Evolutionary conservation across 2,888 invertebrate species (phyloP), one percentile per base, ranked within the genome.

Genomic region (Sminthurides aquaticus): DNA sequence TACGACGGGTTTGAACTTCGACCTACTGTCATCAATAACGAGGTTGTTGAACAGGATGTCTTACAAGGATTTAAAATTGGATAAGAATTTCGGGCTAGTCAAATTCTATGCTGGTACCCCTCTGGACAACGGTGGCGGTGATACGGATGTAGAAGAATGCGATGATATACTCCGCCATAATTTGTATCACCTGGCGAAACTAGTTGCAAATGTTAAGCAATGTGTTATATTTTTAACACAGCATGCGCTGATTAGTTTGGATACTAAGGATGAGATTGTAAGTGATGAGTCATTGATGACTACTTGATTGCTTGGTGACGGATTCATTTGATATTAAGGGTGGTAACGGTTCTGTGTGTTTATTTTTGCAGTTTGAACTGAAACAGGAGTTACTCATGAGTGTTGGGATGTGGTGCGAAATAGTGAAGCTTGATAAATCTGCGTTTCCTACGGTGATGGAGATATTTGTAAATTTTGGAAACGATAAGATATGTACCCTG

Each of bases 211-310:
- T 49, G 25, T 49, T 5, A 25, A 27, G 1, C 24, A 3, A 18
- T 1, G 56, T 8, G 57, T 57, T 24, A 49, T 62, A 18, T 49
- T 57, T 8, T 20, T 62, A 8, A 57, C 57, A 20, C 62, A 62
- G 20, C 24, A 28, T 3, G 57, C 48, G 2, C 18, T 62, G 1
- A 15, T 62, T 27, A 49, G 8, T 49, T 28, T 62, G 49, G 57
- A 62, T 22, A 18, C 28, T 20, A 62, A 62, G 2, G 57, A 62
- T 28, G 20, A 8, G 1, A 27, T 62, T 11, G 62, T 62, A 24
- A 49, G 61, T 27, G n/a, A 52, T 11, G 22, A n/a, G n/a, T n/a
- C n/a, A n/a, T n/a, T n/a, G n/a, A n/a, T n/a, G n/a, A n/a, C n/a
- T n/a, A n/a, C n/a, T n/a, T n/a, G n/a, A n/a, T n/a, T n/a, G n/a